These are phyloP conservation scores for Diabrotica balteata DNA, from an alignment of 2,888 invertebrate genomes.

Conservation along the genomic window DNA sequence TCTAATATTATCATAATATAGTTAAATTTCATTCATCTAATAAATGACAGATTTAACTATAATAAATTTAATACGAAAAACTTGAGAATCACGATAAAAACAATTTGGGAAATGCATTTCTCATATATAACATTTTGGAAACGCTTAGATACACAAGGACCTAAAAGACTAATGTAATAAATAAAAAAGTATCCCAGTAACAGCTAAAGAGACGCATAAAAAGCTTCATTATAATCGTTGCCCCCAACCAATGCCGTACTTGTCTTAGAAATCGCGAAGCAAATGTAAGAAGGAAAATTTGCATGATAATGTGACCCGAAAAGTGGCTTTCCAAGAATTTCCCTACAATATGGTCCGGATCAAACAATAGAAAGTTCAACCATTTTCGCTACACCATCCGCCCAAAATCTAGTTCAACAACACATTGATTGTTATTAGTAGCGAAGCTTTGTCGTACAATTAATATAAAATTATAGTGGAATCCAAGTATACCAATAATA, in stretches of 20 bases:
- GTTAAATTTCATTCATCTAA: too few species aligned
- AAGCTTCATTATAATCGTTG: conserved; percentile 50
- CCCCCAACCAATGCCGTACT: conserved; percentile 53
- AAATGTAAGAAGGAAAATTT: conserved; percentile 60
- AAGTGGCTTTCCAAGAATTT: conserved; percentile 52
- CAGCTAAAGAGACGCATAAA: conserved; percentile 43
- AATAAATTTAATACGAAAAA: too few species aligned
- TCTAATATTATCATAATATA: too few species aligned
- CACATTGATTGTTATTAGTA: conserved; percentile 36
- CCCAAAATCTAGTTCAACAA: conserved; percentile 33
- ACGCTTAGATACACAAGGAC: too few species aligned
- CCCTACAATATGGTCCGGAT: conserved; percentile 51
- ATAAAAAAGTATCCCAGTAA: conserved; percentile 37
- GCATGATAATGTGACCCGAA: conserved; percentile 59
- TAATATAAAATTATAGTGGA: too few species aligned
- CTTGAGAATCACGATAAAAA: too few species aligned
- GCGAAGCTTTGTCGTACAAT: not conserved
- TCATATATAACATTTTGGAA: too few species aligned
- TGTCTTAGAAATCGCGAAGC: conserved; percentile 58
- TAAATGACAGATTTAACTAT: too few species aligned
- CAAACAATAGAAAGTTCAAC: conserved; percentile 39
- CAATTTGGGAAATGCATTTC: too few species aligned
- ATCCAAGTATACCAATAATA: too few species aligned
- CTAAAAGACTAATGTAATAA: too few species aligned
- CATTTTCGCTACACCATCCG: conserved; percentile 24